A percentile compares a stretch with the other conserved stretches of the same genome.
These are phyloP conservation scores for Agelastica alni DNA, from an alignment of 2,888 invertebrate genomes.

Conservation along the genomic window DNA sequence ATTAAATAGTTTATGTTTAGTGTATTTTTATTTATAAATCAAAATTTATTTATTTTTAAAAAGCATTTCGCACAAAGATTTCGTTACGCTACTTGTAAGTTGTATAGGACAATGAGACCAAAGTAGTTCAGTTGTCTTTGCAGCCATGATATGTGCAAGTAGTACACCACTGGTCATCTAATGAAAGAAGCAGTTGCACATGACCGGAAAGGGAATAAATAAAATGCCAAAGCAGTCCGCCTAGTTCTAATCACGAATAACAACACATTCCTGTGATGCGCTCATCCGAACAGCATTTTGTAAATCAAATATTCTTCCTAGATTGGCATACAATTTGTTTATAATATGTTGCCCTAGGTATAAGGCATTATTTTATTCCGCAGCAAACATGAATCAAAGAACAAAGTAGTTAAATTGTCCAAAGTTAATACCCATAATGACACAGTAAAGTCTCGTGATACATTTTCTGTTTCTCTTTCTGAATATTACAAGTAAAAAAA, in stretches of 20 bases:
- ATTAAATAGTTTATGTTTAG: no score
- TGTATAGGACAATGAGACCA: no score
- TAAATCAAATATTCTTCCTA: slow-evolving; percentile 34
- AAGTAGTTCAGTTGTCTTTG: background rate
- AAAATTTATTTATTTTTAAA: background rate
- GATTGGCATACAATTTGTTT: slow-evolving; percentile 29
- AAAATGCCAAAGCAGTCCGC: slow-evolving; percentile 49
- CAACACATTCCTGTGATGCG: slow-evolving; percentile 50
- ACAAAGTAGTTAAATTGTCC: no score
- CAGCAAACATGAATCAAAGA: no score
- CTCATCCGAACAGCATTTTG: slow-evolving; percentile 44
- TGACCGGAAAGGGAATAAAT: slow-evolving; percentile 49
- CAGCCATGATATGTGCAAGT: slow-evolving; percentile 1
- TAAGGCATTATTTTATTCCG: no score
- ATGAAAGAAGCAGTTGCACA: slow-evolving; percentile 49
- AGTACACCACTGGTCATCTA: slow-evolving; percentile 44
- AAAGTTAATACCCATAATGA: no score
- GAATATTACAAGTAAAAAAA: no score
- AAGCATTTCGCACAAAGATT: background rate
- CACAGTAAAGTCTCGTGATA: no score
- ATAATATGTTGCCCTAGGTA: slow-evolving; percentile 11
- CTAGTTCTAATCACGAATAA: slow-evolving; percentile 53
- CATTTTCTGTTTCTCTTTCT: no score
- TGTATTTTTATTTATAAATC: no score
- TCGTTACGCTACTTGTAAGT: no score